These are phyloP conservation scores for Sardinella longiceps DNA, from an alignment of 2,797 vertebrate genomes.

Conservation along the genomic window DNA sequence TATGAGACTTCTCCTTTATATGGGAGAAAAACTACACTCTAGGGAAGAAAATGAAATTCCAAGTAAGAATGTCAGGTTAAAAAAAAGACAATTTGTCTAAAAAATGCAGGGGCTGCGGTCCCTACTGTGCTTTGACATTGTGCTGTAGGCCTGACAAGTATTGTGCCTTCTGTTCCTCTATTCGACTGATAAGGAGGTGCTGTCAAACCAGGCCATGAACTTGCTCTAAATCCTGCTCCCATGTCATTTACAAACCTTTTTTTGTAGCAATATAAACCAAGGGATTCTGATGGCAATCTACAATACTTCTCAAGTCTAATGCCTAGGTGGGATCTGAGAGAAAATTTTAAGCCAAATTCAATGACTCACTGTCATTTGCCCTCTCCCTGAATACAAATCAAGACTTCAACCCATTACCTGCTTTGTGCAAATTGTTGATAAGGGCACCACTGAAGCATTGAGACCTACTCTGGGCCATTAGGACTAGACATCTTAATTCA, in stretches of 20 bases:
- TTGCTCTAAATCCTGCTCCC: not conserved
- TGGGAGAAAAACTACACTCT: too few relatives aligned
- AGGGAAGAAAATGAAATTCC: not conserved
- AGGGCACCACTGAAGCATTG: not conserved
- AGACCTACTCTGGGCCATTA: not conserved
- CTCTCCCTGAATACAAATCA: not conserved
- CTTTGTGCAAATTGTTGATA: conserved; percentile 11
- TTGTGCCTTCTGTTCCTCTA: not conserved
- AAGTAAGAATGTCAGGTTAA: not conserved
- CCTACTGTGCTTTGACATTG: not conserved
- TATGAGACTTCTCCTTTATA: too few relatives aligned
- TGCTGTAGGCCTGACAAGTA: not conserved
- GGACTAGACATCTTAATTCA: not conserved
- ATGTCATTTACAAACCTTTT: not conserved
- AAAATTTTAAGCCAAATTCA: not conserved
- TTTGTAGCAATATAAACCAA: not conserved
- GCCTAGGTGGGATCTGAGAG: not conserved
- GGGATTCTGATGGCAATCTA: not conserved
- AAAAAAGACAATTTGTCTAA: not conserved
- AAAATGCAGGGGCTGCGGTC: not conserved
- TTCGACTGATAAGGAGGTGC: not conserved
- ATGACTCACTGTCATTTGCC: not conserved
- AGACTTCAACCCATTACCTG: not conserved
- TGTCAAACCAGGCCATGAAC: not conserved
- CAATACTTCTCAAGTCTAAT: not conserved